Evolutionary conservation across 2,888 invertebrate genomes (phyloP).

Genomic region (Zaprionus bogoriensis): DNA sequence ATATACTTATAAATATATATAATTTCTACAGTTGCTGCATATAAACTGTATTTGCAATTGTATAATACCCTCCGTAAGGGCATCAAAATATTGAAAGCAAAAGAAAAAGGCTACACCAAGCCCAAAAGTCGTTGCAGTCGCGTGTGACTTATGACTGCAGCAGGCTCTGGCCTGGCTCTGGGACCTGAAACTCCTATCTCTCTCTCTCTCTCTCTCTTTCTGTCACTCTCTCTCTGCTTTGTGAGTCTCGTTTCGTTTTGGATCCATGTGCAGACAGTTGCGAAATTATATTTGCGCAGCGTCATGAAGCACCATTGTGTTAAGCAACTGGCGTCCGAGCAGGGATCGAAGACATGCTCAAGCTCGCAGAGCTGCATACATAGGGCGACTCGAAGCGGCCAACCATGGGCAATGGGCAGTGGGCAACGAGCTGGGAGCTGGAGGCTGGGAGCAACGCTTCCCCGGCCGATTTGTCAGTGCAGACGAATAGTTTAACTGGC

Average conservation of each 20-base stretch:
- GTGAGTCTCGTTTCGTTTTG: slow-evolving; percentile 66
- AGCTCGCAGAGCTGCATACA: not conserved
- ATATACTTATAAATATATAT: no score
- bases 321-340: slow-evolving; percentile 27
- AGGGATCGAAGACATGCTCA: slow-evolving; percentile 16
- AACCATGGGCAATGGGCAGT: no score
- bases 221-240: slow-evolving; percentile 7
- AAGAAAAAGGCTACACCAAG: slow-evolving; percentile 45
- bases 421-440: slow-evolving; percentile 1
- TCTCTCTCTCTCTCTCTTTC: not conserved
- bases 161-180: slow-evolving; percentile 21
- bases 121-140: slow-evolving; percentile 67
- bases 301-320: slow-evolving; percentile 72
- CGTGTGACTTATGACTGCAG: slow-evolving; percentile 74
- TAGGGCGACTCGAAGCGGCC: no score
- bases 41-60: no score
- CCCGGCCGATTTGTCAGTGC: slow-evolving; percentile 77
- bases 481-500: slow-evolving; percentile 78
- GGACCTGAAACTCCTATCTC: slow-evolving; percentile 7
- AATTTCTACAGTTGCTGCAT: no score
- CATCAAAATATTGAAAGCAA: slow-evolving; percentile 3
- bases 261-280: slow-evolving; percentile 81
- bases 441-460: slow-evolving; percentile 30
- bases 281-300: slow-evolving; percentile 80
- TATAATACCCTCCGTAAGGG: not conserved